phyloP scores from a whole-genome alignment of 2,888 invertebrate genomes.

The Orchestes rusci region DNA sequence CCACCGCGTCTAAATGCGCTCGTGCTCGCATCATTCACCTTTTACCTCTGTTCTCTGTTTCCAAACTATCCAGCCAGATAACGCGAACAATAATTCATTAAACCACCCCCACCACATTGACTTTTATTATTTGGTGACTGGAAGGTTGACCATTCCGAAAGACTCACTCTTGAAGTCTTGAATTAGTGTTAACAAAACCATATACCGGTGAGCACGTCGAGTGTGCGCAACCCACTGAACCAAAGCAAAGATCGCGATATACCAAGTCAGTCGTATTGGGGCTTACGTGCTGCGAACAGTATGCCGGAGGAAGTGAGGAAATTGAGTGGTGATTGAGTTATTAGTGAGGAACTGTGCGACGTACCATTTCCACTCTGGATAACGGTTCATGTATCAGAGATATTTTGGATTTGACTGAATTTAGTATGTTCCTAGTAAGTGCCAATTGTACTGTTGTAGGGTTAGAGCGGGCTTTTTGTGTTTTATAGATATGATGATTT shows the following conservation, averaged over 20 bases:
- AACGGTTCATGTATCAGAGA: constrained; percentile 14
- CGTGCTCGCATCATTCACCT: too few species aligned
- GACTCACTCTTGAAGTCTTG: constrained; percentile 23
- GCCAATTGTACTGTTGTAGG: constrained; percentile 20
- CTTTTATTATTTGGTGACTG: constrained; percentile 26
- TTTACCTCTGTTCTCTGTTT: too few species aligned
- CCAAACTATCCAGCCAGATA: too few species aligned
- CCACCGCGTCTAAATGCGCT: too few species aligned
- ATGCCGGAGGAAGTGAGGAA: too few species aligned
- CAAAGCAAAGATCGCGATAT: not conserved
- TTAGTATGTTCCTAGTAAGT: constrained; percentile 27
- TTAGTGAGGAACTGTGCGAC: constrained; percentile 9
- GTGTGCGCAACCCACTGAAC: constrained; percentile 9
- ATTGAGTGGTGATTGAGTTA: not conserved
- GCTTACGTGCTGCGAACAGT: constrained; percentile 18
- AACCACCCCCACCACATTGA: constrained; percentile 19
- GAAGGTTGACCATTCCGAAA: constrained; percentile 26
- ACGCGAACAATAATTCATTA: constrained; percentile 23
- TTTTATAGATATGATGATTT: constrained; percentile 26
- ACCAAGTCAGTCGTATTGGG: constrained; percentile 6
- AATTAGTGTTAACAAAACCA: constrained; percentile 29
- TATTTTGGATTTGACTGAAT: constrained; percentile 22
- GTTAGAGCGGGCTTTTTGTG: constrained; percentile 22
- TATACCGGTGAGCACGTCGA: constrained; percentile 23
- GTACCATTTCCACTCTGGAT: constrained; percentile 9